Evolutionary conservation across 2,888 invertebrate genomes (phyloP), one percentile per base, ranked within the genome.

Genomic region (Epinotia bilunana): DNA sequence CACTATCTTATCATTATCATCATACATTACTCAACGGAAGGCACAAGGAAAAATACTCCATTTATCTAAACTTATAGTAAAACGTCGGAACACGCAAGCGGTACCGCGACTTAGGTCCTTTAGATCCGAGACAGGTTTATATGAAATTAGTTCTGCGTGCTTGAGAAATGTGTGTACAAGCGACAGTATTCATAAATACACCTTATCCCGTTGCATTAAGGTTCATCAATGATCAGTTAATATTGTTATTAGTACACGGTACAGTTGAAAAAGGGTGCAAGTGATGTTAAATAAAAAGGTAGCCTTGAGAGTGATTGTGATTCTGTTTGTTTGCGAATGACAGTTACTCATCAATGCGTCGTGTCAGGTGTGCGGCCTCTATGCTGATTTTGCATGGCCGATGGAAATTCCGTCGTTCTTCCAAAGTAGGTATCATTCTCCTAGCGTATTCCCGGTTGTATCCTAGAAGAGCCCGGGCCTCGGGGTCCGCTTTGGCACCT

Each of bases 1-100:
- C 58, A 28, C 43, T 58, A 69, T 69, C 58, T 58, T 69, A 69
- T 69, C 69, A 60, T 58, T 69, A 69, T 69, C 69, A 60, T 46
- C 16, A 60, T 69, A 28, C 16, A 60, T 69, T 69, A 69, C 69
- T 69, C 69, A 60, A 69, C 28, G 58, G n/a, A 58, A 5, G 69
- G 33, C 20, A 67, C 33, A 43, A 58, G 69, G 58, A 69, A 69
- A 69, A 69, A 69, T 69, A 69, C 43, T 68, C 39, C 69, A 69
- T 58, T 68, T 43, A 58, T 28, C 20, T n/a, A 4, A 46, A 23
- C 58, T 46, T 23, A 43, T 23, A 58, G 3, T 2, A 28, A 55
- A 46, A 60, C 9, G 58, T 20, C 43, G 57, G 23, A 58, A 13
- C 16, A 68, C 67, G 7, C 65, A 33, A 53, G 12, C 33, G 2